These are phyloP conservation scores for Drosophila grimshawi DNA, from an alignment of 1,140 invertebrate species.

Conservation along the genomic window DNA sequence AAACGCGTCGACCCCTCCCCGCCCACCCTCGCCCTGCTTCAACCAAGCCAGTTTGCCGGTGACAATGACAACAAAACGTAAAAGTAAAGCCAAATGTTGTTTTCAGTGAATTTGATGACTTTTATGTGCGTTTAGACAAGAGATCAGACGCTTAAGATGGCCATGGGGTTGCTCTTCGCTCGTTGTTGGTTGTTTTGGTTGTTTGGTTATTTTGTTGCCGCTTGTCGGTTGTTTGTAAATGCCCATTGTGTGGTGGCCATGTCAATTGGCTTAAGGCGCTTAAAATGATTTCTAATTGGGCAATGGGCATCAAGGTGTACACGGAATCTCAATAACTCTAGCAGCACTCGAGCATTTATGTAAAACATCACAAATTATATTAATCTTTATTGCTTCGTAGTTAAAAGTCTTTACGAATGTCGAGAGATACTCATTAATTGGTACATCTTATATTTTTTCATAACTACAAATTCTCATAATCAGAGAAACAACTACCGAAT, in stretches of 20 bases:
- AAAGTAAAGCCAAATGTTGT: conserved; percentile 82
- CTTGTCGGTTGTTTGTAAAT: conserved; percentile 35
- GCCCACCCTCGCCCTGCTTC: not conserved
- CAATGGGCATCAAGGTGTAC: not conserved
- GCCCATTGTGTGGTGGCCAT: conserved; percentile 48
- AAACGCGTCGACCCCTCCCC: conserved; percentile 39
- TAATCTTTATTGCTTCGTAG: not conserved
- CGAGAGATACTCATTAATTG: too few species aligned
- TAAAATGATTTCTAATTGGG: conserved; percentile 76
- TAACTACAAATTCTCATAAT: too few species aligned
- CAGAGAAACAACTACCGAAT: too few species aligned
- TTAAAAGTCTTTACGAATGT: too few species aligned
- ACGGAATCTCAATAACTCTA: not conserved
- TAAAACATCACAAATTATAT: not conserved
- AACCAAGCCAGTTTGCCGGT: conserved; percentile 27
- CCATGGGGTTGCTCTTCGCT: conserved; percentile 73
- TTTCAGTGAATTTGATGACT: conserved; percentile 84
- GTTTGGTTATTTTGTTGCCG: conserved; percentile 16
- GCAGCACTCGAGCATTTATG: not conserved
- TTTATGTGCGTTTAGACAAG: conserved; percentile 81
- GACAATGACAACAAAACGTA: conserved; percentile 79
- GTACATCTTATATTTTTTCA: too few species aligned
- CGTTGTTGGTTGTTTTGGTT: conserved; percentile 12
- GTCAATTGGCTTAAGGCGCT: conserved; percentile 77
- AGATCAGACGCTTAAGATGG: conserved; percentile 82